phyloP scores from a whole-genome alignment of 1,140 invertebrate genomes.

The Nixonia krombeini region DNA sequence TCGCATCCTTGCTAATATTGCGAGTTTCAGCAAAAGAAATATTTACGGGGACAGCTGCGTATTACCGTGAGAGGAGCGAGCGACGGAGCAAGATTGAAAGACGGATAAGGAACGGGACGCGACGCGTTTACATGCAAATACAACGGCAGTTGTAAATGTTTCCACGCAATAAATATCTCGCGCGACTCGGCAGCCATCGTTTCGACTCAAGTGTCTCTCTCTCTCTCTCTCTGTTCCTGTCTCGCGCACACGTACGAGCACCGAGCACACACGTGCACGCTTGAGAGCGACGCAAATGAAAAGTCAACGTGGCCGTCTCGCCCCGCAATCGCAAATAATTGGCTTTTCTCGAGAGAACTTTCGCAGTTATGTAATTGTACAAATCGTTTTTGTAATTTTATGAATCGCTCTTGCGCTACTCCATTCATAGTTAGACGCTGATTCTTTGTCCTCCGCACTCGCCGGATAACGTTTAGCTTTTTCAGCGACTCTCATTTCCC shows the following conservation, averaged over 20 bases:
- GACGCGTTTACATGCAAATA: constrained; percentile 61
- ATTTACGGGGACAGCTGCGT: neutral
- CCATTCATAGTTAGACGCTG: too few relatives aligned
- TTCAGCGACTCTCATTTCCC: constrained; percentile 29
- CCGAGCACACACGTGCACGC: constrained; percentile 26
- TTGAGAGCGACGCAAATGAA: too few relatives aligned
- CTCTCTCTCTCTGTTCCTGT: constrained; percentile 53
- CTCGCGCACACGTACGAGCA: constrained; percentile 50
- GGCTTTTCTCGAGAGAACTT: too few relatives aligned
- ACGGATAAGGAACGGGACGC: constrained; percentile 27
- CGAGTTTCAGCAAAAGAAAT: constrained; percentile 1
- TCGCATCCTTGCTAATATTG: neutral
- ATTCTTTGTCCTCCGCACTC: constrained; percentile 44
- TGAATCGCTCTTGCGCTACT: too few relatives aligned
- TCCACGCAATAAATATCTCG: constrained; percentile 60
- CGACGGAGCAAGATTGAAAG: constrained; percentile 27
- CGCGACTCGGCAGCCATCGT: constrained; percentile 43
- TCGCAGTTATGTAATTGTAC: too few relatives aligned
- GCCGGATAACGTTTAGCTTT: constrained; percentile 43
- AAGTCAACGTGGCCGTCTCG: too few relatives aligned
- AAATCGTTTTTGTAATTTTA: too few relatives aligned
- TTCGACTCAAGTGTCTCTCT: constrained; percentile 54
- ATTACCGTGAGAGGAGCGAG: constrained; percentile 12
- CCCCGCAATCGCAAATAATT: too few relatives aligned
- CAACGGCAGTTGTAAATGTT: constrained; percentile 54